Base-by-base conservation (phyloP, 2,113 vertebrate species). In the Limnothrissa miodon region DNA sequence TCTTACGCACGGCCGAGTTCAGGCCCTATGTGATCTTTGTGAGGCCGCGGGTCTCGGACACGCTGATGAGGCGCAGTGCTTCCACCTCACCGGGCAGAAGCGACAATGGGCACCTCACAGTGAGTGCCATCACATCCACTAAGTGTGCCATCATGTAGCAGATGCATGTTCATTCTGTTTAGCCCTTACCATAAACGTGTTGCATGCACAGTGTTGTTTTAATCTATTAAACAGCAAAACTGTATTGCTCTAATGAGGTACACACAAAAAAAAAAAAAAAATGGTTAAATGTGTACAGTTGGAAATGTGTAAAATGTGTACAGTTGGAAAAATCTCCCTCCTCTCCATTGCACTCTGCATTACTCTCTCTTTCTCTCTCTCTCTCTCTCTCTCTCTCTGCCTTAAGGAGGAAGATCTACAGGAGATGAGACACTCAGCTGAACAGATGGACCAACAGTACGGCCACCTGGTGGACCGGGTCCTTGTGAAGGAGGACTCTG, bases 11-110 rank as follows among this genome's bases (percentile, higher is more conserved):
- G 1, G 86, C 96, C 0, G 97, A 96, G 83, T 98, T 98, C 89
- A 98, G 96, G 87, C 97, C 97, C 1, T 98, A 94, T 0, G 85
- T 99, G 84, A 90, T 99, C 87, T 97, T 97, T 84, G 95, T 97
- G 84, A 96, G 94, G 89, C 96, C 96, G 81, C 93, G 88, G 1
- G 80, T 98, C 82, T 86, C 87, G 9, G 95, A 97, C 29, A 92
- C 84, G 81, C 87, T 86, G 53, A 91, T 86, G 90, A 91, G 84
- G 80, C 92, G 90, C 2, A 93, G 91, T 0, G 90, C 89, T 5
- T 90, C 94, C 21, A 92, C 90, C 39, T 96, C 95, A 15, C 94
- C 95, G 0, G 44, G 80, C 45, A 86, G 91, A 70, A 95, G 93
- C 83, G 95, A 94, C 74, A 90, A 92, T 45, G 87, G 70, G 0